Evolutionary conservation across 2,797 vertebrate genomes (phyloP), one percentile per base, ranked within the genome.

Genomic region (Euthynnus affinis): DNA sequence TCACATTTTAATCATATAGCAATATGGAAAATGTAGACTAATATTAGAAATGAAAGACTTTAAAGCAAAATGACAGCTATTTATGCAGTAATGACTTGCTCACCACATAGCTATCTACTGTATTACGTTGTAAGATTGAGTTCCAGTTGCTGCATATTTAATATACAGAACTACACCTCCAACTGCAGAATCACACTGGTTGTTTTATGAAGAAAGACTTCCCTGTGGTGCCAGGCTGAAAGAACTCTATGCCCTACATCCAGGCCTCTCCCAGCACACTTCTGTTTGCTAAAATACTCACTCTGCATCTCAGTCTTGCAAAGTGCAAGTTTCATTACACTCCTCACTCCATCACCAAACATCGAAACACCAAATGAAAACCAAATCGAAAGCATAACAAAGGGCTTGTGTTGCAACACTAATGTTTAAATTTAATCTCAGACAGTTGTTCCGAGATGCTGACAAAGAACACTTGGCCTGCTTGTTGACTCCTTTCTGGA

Each of bases 391-490:
- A 56, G 34, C 44, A 71, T 79, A 87, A 90, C 86, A 90, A 87
- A 85, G 53, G 34, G 37, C 76, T 59, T 17, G 59, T 80, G 83
- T 88, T 70, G 32, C 65, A 72, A 82, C 59, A 81, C 83, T 78
- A 86, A 86, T 68, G 82, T 86, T 82, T 76, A 79, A 83, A 91
- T 86, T 76, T 46, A 76, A 90, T 89, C 78, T 80, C 68, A 67
- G 61, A 58, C 78, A 81, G 74, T 72, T 80, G 63, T 82, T 83
- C 67, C 15, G 64, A 78, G 84, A 80, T 64, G 63, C 75, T 56
- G 69, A 81, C 76, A 84, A 67, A 77, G 49, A 86, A 65, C 69
- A 55, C 71, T 72, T 34, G 53, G 57, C 64, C 52, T 72, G 76
- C 85, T 77, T 75, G 66, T 82, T 68, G 74, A 71, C 75, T 84